Evolutionary conservation across 2,888 invertebrate genomes (phyloP).

Genomic region (Falcaria lacertinaria): DNA sequence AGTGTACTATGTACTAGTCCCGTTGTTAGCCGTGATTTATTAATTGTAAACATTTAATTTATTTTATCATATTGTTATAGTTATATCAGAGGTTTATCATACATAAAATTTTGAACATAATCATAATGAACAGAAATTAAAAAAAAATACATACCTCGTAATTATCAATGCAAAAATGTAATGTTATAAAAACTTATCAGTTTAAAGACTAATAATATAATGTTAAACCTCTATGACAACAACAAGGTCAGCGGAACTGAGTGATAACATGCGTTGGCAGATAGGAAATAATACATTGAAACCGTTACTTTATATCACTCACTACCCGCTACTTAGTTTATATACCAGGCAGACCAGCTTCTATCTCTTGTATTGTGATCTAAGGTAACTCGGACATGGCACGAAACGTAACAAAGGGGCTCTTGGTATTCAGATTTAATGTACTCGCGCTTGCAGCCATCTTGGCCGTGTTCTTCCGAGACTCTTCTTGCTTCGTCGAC

Average conservation of each 20-base stretch:
- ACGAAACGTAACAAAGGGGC: not conserved
- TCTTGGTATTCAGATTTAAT: not conserved
- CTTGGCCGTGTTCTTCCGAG: not conserved
- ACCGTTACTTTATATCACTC: no score
- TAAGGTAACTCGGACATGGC: not conserved
- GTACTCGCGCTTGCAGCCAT: not conserved
- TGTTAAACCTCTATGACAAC: not conserved
- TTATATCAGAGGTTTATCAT: not conserved
- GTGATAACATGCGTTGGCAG: not conserved
- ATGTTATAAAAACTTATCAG: no score
- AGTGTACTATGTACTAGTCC: constrained; percentile 28
- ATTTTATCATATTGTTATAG: constrained; percentile 11
- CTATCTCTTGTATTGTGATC: not conserved
- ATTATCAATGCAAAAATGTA: no score
- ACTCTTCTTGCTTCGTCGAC: not conserved
- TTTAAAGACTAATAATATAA: no score
- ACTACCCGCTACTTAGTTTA: no score
- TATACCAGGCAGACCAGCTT: not conserved
- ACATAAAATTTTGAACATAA: no score
- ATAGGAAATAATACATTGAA: not conserved
- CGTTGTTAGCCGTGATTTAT: constrained; percentile 26
- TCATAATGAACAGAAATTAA: no score
- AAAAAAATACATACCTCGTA: no score
- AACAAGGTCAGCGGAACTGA: not conserved
- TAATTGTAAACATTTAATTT: constrained; percentile 24